phyloP scores from a whole-genome alignment of 2,113 vertebrate species.

The Ailurus styani region DNA sequence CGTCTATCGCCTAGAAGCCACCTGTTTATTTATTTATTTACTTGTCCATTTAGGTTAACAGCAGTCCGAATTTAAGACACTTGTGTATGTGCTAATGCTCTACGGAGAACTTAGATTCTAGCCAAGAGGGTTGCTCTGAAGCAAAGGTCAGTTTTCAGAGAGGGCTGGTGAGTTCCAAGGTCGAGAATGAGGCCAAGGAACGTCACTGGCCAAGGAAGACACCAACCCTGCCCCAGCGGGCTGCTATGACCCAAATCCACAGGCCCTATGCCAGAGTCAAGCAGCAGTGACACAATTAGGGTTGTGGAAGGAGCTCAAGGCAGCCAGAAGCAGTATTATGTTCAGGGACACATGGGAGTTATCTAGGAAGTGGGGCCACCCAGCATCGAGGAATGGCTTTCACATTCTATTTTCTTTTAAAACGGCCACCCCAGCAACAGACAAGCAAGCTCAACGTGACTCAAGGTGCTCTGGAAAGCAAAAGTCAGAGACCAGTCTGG shows the following conservation, averaged over 20 bases:
- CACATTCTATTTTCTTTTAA: no score
- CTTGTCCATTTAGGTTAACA: not conserved
- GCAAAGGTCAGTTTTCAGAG: not conserved
- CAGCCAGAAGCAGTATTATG: not conserved
- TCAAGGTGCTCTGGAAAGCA: not conserved
- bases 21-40: not conserved
- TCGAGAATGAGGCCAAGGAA: not conserved
- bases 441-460: not conserved
- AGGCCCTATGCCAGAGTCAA: not conserved
- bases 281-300: not conserved
- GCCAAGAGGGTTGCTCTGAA: not conserved
- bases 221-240: not conserved
- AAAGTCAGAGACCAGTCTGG: not conserved
- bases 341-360: rapidly evolving
- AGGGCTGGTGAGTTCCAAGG: not conserved
- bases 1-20: not conserved
- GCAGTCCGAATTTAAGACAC: no score
- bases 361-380: rapidly evolving
- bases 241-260: not conserved
- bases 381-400: not conserved
- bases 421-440: not conserved
- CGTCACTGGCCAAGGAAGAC: not conserved
- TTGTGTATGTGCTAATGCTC: rapidly evolving
- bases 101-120: not conserved
- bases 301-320: not conserved